phyloP scores from a whole-genome alignment of 2,888 invertebrate species.

The Opisthograptis luteolata region DNA sequence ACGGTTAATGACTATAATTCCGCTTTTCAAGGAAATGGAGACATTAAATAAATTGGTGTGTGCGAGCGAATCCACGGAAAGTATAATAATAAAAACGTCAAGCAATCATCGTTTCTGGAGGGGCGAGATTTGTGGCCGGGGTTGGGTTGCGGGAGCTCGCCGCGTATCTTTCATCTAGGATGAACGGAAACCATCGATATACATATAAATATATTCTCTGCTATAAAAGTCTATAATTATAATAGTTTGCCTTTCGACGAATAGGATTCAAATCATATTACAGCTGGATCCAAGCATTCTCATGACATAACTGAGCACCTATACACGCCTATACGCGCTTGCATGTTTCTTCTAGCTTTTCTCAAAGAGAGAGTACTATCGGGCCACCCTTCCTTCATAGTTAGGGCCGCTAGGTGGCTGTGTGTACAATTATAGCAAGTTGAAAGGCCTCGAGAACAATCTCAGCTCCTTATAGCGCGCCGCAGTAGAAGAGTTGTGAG shows the following conservation, averaged over 20 bases:
- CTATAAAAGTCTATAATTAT: no score
- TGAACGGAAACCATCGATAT: no score
- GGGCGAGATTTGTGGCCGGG: background rate
- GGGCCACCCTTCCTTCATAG: no score
- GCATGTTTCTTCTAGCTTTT: no score
- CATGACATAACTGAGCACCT: no score
- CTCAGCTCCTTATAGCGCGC: background rate
- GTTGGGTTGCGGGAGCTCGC: no score
- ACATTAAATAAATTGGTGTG: constrained; percentile 36
- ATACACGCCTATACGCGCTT: no score
- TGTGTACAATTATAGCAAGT: background rate
- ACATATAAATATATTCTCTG: no score
- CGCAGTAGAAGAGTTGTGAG: background rate
- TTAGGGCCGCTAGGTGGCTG: background rate
- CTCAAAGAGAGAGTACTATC: background rate
- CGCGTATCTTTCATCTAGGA: no score
- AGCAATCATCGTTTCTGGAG: background rate
- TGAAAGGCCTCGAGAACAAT: background rate
- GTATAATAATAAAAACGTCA: constrained; percentile 4
- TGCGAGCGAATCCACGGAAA: background rate
- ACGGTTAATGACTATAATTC: constrained; percentile 37
- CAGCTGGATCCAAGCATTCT: no score
- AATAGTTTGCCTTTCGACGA: no score
- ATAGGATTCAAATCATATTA: no score
- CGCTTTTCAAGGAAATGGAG: constrained; percentile 35